Percentiles rank a stretch among this genome's conserved stretches.
phyloP scores from a whole-genome alignment of 1,140 invertebrate genomes.

The Brachystomella parvula region DNA sequence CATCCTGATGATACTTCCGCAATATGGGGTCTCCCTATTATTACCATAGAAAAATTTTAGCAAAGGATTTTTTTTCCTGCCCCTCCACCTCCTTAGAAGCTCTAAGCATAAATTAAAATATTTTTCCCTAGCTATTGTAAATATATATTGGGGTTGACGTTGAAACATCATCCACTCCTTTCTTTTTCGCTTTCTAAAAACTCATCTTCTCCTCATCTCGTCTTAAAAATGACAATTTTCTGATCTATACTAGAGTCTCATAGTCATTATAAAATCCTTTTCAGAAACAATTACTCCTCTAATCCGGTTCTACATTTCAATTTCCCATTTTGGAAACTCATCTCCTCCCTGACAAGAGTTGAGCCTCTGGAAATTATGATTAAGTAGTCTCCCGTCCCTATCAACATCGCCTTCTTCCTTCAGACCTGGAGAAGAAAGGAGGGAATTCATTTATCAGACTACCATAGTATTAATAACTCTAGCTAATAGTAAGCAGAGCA shows the following conservation, averaged over 20 bases:
- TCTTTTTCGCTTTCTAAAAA: neutral
- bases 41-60: too few species aligned
- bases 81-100: too few species aligned
- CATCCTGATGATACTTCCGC: too few species aligned
- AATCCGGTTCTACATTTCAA: neutral
- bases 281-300: conserved; percentile 1
- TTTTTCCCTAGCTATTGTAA: too few species aligned
- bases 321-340: neutral
- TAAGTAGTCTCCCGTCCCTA: neutral
- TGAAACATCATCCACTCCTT: too few species aligned
- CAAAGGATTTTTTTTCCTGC: too few species aligned
- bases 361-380: neutral
- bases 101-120: too few species aligned
- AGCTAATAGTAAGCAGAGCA: too few species aligned
- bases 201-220: neutral
- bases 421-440: neutral
- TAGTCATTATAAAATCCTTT: neutral
- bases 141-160: too few species aligned
- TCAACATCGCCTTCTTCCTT: neutral
- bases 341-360: neutral
- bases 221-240: conserved; percentile 3
- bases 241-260: neutral
- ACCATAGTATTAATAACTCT: neutral
- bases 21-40: too few species aligned
- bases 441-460: neutral